Conservation (phyloP, 2,888 invertebrate genomes). For the Portevinia maculata region DNA sequence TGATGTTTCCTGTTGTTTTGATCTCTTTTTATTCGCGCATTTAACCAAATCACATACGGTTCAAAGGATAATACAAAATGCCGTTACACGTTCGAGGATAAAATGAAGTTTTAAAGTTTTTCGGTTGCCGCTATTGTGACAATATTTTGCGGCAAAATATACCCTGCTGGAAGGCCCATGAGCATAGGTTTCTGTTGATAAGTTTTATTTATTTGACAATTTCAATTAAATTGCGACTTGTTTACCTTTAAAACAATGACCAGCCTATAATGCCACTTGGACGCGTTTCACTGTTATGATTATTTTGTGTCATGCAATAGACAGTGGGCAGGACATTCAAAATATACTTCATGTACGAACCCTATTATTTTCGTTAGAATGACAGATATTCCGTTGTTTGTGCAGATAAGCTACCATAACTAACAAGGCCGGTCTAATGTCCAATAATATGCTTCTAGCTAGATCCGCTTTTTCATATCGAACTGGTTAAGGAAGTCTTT, state of each 20-base stretch:
- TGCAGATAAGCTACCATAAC: constrained; percentile 17
- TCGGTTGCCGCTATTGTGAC: constrained; percentile 33
- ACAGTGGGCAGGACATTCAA: constrained; percentile 38
- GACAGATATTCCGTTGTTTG: constrained; percentile 18
- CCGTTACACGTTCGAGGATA: constrained; percentile 38
- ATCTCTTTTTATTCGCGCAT: constrained; percentile 22
- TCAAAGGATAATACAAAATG: constrained; percentile 70
- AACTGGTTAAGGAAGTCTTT: too few species aligned
- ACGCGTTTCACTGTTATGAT: constrained; percentile 13
- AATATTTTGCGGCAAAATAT: constrained; percentile 27
- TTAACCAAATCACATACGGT: constrained; percentile 67
- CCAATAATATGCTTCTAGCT: too few species aligned
- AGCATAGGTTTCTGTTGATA: too few species aligned
- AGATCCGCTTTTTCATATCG: too few species aligned
- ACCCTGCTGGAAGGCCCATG: constrained; percentile 10
- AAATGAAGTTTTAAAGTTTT: constrained; percentile 51
- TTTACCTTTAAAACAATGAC: constrained; percentile 60
- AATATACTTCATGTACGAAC: constrained; percentile 21
- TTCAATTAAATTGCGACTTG: constrained; percentile 66
- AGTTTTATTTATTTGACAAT: constrained; percentile 27
- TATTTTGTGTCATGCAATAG: constrained; percentile 56
- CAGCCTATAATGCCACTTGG: constrained; percentile 52
- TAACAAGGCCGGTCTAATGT: too few species aligned
- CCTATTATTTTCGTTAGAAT: constrained; percentile 6
- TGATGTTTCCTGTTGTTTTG: constrained; percentile 8